Percentiles rank a stretch among this genome's conserved stretches.
Evolutionary conservation across 2,888 invertebrate species (phyloP).

Genomic region (Cremastobaeus sp.): DNA sequence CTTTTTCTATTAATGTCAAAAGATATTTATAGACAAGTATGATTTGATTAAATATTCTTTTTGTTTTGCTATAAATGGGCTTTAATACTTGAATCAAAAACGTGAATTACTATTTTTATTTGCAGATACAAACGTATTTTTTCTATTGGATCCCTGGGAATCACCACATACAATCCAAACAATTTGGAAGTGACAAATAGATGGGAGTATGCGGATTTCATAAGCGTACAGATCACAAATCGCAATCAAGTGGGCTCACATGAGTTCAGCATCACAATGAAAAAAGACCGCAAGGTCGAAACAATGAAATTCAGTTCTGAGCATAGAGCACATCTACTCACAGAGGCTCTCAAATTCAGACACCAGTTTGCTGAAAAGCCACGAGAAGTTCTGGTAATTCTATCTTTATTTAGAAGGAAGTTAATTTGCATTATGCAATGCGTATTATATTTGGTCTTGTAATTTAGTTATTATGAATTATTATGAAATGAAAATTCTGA

Average conservation of each 20-base stretch:
- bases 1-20: too few species aligned
- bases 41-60: too few species aligned
- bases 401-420: background rate
- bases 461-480: too few species aligned
- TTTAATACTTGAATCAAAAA: background rate
- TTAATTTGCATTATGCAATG: background rate
- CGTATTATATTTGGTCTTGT: too few species aligned
- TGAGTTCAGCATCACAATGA: slow-evolving; percentile 90
- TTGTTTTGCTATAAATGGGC: too few species aligned
- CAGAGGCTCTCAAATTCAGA: slow-evolving; percentile 91
- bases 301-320: slow-evolving; percentile 98
- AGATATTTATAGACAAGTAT: too few species aligned
- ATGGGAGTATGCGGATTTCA: slow-evolving; percentile 91
- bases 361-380: slow-evolving; percentile 89
- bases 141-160: slow-evolving; percentile 95
- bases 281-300: slow-evolving; percentile 93
- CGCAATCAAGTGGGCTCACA: slow-evolving; percentile 79
- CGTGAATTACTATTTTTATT: background rate
- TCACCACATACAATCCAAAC: slow-evolving; percentile 98
- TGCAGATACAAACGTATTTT: slow-evolving; percentile 96
- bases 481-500: too few species aligned
- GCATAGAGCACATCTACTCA: slow-evolving; percentile 93
- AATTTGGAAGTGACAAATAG: slow-evolving; percentile 95
- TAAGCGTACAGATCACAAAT: slow-evolving; percentile 83
- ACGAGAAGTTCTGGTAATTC: slow-evolving; percentile 85